Evolutionary conservation across 1,140 invertebrate species (phyloP).

Genomic region (Himalopsyche phryganea): DNA sequence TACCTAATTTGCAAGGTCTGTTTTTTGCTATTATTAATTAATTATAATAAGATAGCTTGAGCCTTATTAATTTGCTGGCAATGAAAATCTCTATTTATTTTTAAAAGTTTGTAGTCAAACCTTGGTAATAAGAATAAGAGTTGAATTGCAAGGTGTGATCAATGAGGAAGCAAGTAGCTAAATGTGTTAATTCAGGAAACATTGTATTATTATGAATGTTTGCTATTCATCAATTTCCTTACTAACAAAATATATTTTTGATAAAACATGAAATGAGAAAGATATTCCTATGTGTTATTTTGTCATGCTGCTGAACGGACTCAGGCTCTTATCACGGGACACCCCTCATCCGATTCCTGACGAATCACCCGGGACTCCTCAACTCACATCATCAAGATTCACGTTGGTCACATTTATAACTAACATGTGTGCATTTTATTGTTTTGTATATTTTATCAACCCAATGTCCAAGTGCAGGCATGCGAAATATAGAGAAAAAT

Average conservation of each 20-base stretch:
- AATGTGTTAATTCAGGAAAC: no score
- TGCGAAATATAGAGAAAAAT: neutral
- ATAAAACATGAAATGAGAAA: no score
- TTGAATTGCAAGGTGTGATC: no score
- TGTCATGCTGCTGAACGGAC: neutral
- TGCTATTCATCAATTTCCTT: no score
- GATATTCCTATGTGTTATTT: neutral
- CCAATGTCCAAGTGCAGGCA: neutral
- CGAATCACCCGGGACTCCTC: constrained; percentile 27
- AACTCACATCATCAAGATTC: constrained; percentile 31
- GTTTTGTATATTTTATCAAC: neutral
- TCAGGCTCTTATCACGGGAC: constrained; percentile 31
- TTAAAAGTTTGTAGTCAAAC: no score
- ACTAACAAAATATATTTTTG: no score
- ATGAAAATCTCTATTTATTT: no score
- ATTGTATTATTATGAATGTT: no score
- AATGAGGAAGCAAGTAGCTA: no score
- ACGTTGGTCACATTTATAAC: constrained; percentile 26
- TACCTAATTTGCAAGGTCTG: constrained; percentile 31
- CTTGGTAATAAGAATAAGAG: no score
- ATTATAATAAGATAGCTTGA: no score
- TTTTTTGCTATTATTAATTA: neutral
- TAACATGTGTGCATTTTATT: neutral
- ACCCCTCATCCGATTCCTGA: constrained; percentile 32
- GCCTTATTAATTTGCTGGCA: no score